Percentiles rank a stretch among this genome's conserved stretches.
Evolutionary conservation across 2,888 invertebrate species (phyloP).

Genomic region (Clostera curtula): DNA sequence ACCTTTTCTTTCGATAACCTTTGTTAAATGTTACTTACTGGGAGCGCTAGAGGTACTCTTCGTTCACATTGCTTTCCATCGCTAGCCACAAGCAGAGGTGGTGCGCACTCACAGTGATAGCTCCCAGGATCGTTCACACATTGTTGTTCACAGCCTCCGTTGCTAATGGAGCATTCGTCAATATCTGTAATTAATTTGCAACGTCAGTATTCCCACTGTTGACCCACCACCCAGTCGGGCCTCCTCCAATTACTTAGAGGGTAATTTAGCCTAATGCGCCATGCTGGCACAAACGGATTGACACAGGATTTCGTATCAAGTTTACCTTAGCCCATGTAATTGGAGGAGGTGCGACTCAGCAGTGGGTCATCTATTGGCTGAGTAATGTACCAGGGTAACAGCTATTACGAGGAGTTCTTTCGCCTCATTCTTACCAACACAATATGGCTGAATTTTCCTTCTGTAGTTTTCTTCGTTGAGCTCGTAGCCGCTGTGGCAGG

Average conservation of each 20-base stretch:
- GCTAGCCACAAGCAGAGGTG: constrained; percentile 65
- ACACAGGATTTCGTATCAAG: too few relatives aligned
- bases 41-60: constrained; percentile 36
- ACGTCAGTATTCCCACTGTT: too few relatives aligned
- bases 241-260: too few relatives aligned
- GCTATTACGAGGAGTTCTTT: too few relatives aligned
- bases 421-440: constrained; percentile 74
- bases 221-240: too few relatives aligned
- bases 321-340: too few relatives aligned
- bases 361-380: too few relatives aligned
- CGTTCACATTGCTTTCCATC: constrained; percentile 76
- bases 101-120: constrained; percentile 74
- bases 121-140: constrained; percentile 78
- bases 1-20: too few relatives aligned
- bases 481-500: constrained; percentile 77
- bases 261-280: too few relatives aligned
- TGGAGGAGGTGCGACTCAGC: too few relatives aligned
- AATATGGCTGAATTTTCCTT: constrained; percentile 75
- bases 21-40: constrained; percentile 44
- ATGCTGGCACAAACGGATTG: too few relatives aligned
- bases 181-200: constrained; percentile 71
- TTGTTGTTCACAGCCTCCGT: constrained; percentile 78
- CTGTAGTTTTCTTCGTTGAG: constrained; percentile 76
- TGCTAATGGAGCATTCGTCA: constrained; percentile 72
- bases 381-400: too few relatives aligned